Conservation (phyloP, 2,888 invertebrate genomes). For the Coremacera marginata region DNA sequence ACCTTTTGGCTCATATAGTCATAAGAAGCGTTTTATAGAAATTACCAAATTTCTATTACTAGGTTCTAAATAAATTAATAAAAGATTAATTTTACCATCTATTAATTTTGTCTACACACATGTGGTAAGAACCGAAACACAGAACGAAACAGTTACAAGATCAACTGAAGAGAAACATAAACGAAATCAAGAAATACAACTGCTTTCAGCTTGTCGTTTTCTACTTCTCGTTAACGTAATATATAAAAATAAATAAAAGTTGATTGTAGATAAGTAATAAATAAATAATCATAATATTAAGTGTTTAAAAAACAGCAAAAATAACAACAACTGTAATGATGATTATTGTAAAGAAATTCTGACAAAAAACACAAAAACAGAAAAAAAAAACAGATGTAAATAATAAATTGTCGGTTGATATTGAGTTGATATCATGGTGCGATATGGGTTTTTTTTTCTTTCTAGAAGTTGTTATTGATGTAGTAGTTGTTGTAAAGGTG, state of each 20-base stretch:
- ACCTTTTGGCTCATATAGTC: too few relatives aligned
- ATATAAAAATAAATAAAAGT: not conserved
- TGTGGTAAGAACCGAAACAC: not conserved
- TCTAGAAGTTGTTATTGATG: too few relatives aligned
- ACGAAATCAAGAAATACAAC: not conserved
- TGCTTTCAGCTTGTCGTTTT: too few relatives aligned
- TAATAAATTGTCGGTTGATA: too few relatives aligned
- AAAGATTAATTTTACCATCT: too few relatives aligned
- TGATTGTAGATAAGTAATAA: not conserved
- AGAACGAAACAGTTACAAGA: too few relatives aligned
- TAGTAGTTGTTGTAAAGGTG: not conserved
- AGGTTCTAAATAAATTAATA: too few relatives aligned
- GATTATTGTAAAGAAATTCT: not conserved
- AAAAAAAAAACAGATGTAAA: not conserved
- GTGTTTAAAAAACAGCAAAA: not conserved
- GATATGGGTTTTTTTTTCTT: not conserved
- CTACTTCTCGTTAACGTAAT: too few relatives aligned
- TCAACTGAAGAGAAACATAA: too few relatives aligned
- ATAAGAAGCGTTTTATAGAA: too few relatives aligned
- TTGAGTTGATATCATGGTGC: not conserved
- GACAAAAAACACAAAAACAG: not conserved
- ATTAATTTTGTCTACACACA: not conserved
- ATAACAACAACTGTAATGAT: constrained; percentile 7
- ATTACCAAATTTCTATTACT: too few relatives aligned
- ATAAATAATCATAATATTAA: not conserved